These are phyloP conservation scores for Carettochelys insculpta DNA, from an alignment of 2,113 vertebrate genomes.

Conservation along the genomic window DNA sequence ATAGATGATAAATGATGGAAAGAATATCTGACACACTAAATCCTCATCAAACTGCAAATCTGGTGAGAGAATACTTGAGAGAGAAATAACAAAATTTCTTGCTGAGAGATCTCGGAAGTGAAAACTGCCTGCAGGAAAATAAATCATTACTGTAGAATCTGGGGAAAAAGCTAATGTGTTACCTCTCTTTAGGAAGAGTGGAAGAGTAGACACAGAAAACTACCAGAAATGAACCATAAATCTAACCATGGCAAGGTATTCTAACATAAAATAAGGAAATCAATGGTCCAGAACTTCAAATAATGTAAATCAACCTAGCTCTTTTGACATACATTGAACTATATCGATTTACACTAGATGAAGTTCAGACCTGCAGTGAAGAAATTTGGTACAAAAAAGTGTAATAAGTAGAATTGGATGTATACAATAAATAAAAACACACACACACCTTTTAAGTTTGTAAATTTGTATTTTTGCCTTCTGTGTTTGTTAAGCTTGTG, in stretches of 20 bases:
- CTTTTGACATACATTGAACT: background rate
- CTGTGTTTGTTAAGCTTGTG: background rate
- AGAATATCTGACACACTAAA: background rate
- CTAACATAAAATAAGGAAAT: background rate
- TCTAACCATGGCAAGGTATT: background rate
- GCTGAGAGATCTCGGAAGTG: background rate
- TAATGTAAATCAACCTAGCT: conserved; percentile 20
- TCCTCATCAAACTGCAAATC: background rate
- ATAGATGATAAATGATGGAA: too few relatives aligned
- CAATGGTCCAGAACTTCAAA: background rate
- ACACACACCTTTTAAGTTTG: background rate
- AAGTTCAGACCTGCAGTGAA: background rate
- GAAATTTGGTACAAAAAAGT: background rate
- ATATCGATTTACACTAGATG: background rate
- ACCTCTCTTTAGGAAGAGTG: background rate
- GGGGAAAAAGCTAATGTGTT: background rate
- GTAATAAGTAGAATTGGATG: background rate
- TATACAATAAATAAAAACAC: background rate
- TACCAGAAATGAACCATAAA: background rate
- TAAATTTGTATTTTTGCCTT: too few relatives aligned
- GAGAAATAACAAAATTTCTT: background rate
- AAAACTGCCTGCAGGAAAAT: background rate
- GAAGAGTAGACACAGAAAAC: background rate
- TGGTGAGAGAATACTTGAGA: background rate
- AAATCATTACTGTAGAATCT: background rate